These are phyloP conservation scores for Holothuria glaberrima DNA, from an alignment of 35 echinoderm and acorn worm genomes.

Conservation along the genomic window DNA sequence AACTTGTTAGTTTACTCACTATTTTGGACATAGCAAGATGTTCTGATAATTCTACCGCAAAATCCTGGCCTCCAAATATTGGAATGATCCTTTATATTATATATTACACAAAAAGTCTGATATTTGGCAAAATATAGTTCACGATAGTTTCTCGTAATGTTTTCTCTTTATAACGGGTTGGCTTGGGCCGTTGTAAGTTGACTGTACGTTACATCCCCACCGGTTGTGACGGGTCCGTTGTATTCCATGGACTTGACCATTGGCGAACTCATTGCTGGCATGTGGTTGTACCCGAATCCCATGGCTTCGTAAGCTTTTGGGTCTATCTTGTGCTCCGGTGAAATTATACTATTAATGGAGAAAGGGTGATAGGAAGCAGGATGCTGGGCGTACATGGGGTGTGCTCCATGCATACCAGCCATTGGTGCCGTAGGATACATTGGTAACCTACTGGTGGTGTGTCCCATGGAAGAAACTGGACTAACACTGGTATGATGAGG, in stretches of 20 bases:
- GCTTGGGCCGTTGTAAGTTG: slow-evolving; percentile 90
- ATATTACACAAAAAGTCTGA: too few relatives aligned
- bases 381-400: slow-evolving; percentile 92
- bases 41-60: too few relatives aligned
- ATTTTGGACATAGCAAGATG: too few relatives aligned
- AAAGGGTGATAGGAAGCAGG: slow-evolving; percentile 94
- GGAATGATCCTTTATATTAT: too few relatives aligned
- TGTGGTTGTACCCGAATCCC: slow-evolving; percentile 87
- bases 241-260: slow-evolving; percentile 95
- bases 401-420: slow-evolving; percentile 61
- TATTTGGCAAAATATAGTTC: too few relatives aligned
- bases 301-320: slow-evolving; percentile 91
- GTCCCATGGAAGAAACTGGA: slow-evolving; percentile 72
- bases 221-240: slow-evolving; percentile 65
- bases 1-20: too few relatives aligned
- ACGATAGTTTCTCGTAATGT: too few relatives aligned
- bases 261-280: slow-evolving; percentile 78
- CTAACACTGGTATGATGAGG: slow-evolving; percentile 70
- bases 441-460: slow-evolving; percentile 56
- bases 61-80: too few relatives aligned
- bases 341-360: slow-evolving; percentile 98
- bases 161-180: slow-evolving; percentile 57
- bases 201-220: slow-evolving; percentile 88
- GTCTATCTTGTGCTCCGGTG: slow-evolving; percentile 96
- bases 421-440: slow-evolving; percentile 63